Base-by-base conservation (phyloP, 1,140 invertebrate genomes). In the Campodea augens region DNA sequence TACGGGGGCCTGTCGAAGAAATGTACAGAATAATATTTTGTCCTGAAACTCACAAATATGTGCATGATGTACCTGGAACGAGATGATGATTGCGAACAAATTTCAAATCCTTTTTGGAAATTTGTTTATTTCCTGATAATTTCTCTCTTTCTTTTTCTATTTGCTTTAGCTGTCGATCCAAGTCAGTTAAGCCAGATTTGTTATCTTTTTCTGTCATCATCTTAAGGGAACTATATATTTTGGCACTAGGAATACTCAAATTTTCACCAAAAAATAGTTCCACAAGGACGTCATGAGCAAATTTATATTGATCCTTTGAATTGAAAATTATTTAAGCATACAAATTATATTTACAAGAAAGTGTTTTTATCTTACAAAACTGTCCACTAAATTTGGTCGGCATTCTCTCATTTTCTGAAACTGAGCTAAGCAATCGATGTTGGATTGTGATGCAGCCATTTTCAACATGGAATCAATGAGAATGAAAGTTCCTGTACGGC, bases 261-360 rank as follows among this genome's bases (percentile, higher is more conserved):
- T 32, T 32, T 15, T 32, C 27, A 10, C 15, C 27, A 32, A 32
- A 32, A 7, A 32, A 15, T 7, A 32, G 7, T 15, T 32, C 27
- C 7, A 7, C 7, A 7, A 32, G 15, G 15, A 32, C 15, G 27
- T 10, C 27, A 32, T 71, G 67, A 10, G 69, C 59, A 53, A 71
- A 71, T 12, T 64, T 56, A 52, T 70, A 72, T 53, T 71, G 69
- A 43, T 69, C 66, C 64, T 68, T 49, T 25, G 49, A 45, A 37
- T 18, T 23, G 18, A 5, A 3, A 36, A 50, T 25, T 19, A 42
- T 15, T 49, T 19, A 48, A 1, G 20, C 4, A 22, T 7, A n/a
- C 7, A 19, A 18, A 39, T 10, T 10, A 5, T 46, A 15, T 15
- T 10, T 15, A 32, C 7, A 32, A 10, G 27, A 15, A 10, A 32